Base-by-base conservation (phyloP, 2,888 invertebrate species). In the Agelastica alni region DNA sequence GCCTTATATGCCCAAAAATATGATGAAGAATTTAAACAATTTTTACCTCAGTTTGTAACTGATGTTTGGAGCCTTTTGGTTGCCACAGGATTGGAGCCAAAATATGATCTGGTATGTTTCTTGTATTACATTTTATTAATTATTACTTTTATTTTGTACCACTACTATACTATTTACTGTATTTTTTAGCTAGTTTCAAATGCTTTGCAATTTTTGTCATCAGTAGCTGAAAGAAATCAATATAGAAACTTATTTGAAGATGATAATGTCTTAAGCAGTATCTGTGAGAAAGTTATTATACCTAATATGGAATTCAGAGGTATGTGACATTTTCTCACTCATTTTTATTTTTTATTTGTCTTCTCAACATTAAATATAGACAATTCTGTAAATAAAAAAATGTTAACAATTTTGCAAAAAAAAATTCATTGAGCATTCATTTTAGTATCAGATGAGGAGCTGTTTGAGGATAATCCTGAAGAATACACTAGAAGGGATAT, bases 221-320 rank as follows among this genome's bases (percentile, higher is more conserved):
- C 93, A 44, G 94, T 99, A 4, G 97, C 96, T 0, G 95, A 96
- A 72, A 86, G 96, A 64, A 84, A 87, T 31, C 90, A 89, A 59
- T 95, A 97, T 75, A 88, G 93, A 61, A 81, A 85, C 61, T 78
- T 98, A 20, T 99, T 99, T 73, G 93, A 95, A 74, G 91, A 93
- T 74, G 87, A 91, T 0, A 84, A 84, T 42, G 92, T 92, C 2
- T 81, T 98, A 4, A 88, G 90, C 61, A 91, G 88, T 67, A 96
- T 97, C 61, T 98, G 97, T 75, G 95, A 98, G 74, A 96, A 96
- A 76, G 94, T 99, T n/a, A 92, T 99, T 67, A 94, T 99, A 68
- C 97, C 98, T 0, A 99, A 98, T 74, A 91, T 99, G 85, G 91
- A 96, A 76, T 95, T 99, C 65, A 84, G 98, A 82, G 87, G 92